These are phyloP conservation scores for Acridotheres tristis DNA, from an alignment of 2,797 vertebrate genomes.

Conservation along the genomic window DNA sequence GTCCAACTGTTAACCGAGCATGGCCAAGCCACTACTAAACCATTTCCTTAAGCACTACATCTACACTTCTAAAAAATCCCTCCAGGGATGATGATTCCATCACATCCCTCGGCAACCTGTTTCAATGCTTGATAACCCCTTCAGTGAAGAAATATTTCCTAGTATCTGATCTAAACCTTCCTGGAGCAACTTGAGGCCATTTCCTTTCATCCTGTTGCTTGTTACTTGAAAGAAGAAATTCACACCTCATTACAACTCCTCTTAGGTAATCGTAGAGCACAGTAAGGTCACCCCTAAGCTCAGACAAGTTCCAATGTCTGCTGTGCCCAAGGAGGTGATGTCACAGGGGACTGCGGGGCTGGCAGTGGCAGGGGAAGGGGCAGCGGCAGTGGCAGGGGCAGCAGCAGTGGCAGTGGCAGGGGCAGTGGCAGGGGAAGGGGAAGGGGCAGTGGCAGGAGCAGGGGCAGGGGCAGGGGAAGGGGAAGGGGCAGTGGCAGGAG, in stretches of 20 bases:
- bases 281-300: background rate
- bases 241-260: background rate
- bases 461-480: background rate
- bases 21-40: background rate
- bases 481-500: background rate
- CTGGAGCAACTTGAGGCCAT: background rate
- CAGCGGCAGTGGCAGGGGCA: background rate
- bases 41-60: background rate
- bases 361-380: background rate
- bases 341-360: accelerated
- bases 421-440: background rate
- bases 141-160: background rate
- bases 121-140: background rate
- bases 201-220: background rate
- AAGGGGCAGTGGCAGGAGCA: background rate
- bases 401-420: no score
- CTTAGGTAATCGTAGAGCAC: background rate
- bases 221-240: background rate
- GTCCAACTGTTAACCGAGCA: background rate
- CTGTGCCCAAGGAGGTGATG: background rate
- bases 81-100: background rate
- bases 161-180: background rate
- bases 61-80: background rate
- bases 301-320: no score
- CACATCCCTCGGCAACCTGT: background rate